These are phyloP conservation scores for Perca fluviatilis DNA, from an alignment of 2,113 vertebrate species.

Conservation along the genomic window DNA sequence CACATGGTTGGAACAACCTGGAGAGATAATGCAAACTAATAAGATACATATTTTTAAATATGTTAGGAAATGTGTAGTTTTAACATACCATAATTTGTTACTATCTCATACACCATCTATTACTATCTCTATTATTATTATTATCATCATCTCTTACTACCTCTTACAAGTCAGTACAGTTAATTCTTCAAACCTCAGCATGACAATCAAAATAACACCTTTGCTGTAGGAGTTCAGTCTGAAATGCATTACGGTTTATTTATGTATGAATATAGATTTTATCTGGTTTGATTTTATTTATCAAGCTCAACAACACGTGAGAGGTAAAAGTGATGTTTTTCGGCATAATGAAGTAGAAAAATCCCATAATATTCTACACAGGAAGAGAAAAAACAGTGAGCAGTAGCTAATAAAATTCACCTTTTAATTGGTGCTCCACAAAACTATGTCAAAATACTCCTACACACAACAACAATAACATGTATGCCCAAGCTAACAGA, in stretches of 20 bases:
- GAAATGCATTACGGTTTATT: not conserved
- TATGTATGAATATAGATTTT: not conserved
- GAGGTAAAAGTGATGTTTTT: not conserved
- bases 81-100: not conserved
- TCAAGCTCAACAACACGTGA: not conserved
- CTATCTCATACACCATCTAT: not conserved
- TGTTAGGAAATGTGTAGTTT: not conserved
- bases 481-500: not conserved
- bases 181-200: not conserved
- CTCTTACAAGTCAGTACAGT: not conserved
- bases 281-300: not conserved
- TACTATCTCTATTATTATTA: too few species aligned
- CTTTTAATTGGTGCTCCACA: slow-evolving; percentile 52
- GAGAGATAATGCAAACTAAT: not conserved
- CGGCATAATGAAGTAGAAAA: slow-evolving; percentile 3
- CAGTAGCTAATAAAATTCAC: slow-evolving; percentile 20
- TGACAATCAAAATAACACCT: not conserved
- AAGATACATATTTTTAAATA: not conserved
- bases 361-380: slow-evolving; percentile 10
- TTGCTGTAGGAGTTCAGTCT: not conserved
- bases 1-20: not conserved
- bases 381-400: slow-evolving; percentile 9
- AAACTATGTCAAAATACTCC: slow-evolving; percentile 46
- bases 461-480: slow-evolving; percentile 35
- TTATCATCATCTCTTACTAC: not conserved